Conservation (phyloP, 2,888 invertebrate species). For the Ochropacha duplaris region DNA sequence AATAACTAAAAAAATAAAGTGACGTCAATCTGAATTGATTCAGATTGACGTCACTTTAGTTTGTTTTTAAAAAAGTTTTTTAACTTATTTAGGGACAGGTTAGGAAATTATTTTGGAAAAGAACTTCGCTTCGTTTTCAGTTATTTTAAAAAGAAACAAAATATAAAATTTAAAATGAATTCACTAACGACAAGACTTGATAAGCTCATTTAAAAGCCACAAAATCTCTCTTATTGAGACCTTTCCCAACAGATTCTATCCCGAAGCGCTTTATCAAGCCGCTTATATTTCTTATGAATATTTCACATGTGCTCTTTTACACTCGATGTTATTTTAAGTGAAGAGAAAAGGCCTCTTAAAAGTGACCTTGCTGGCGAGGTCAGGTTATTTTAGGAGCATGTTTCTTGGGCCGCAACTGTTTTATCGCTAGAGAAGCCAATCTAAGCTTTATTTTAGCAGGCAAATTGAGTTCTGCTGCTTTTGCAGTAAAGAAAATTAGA, state of each 20-base stretch:
- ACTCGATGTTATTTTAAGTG: constrained; percentile 17
- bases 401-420: not conserved
- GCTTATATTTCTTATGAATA: constrained; percentile 52
- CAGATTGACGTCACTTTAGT: too few relatives aligned
- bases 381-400: not conserved
- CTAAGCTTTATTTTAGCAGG: not conserved
- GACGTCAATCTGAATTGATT: too few relatives aligned
- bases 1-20: too few relatives aligned
- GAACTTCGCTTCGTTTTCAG: too few relatives aligned
- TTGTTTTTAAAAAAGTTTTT: too few relatives aligned
- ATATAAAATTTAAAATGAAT: too few relatives aligned
- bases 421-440: not conserved
- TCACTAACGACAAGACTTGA: not conserved
- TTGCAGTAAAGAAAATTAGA: too few relatives aligned
- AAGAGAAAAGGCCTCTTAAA: constrained; percentile 12
- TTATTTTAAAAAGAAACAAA: too few relatives aligned
- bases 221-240: constrained; percentile 48
- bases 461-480: too few relatives aligned
- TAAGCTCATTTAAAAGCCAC: constrained; percentile 28
- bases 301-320: constrained; percentile 36
- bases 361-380: not conserved
- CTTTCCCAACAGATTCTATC: constrained; percentile 18
- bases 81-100: too few relatives aligned
- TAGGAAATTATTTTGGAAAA: too few relatives aligned
- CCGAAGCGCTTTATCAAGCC: constrained; percentile 30